Base-by-base conservation (phyloP, 2,797 vertebrate species). In the Liasis olivaceus region DNA sequence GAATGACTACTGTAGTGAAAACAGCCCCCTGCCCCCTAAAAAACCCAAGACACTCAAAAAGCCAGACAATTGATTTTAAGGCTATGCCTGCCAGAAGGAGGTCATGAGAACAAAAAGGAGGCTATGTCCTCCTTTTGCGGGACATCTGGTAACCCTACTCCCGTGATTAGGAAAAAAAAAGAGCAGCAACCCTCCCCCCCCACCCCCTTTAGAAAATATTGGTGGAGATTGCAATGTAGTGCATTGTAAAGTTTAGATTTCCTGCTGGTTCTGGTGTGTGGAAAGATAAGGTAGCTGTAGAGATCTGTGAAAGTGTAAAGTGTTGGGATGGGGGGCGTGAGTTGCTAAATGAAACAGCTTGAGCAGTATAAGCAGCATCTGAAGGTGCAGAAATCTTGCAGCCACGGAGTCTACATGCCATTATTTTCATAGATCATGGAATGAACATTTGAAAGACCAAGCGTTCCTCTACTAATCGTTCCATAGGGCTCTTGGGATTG, bases 191-290 rank as follows among this genome's bases (percentile, higher is more conserved):
- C 42, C 42, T 3, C 42, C 1, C 17, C 17, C 17, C 42, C 20
- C 4, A n/a, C 6, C 36, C 36, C 42, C 22, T 11, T 42, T 42
- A 77, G 36, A 77, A 42, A 17, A 11, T 77, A 77, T 4, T 22
- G 7, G 17, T 22, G 15, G 17, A 31, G 87, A 5, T 54, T 54
- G 85, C 59, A 17, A 84, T 0, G 77, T 28, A 91, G 91, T 87
- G 4, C 0, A 0, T 69, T 77, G 26, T 0, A 0, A 66, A 58
- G 66, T 1, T 93, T 72, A 93, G 36, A 85, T 89, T 85, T 66
- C 42, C 2, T 87, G 59, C 59, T 93, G 0, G 94, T 95, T 89
- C 8, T 87, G 91, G 91, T 88, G 31, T 69, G 0, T 26, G 91
- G 54, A 89, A 64, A 58, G 56, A 89, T 42, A 54, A 89, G 85